phyloP scores from a whole-genome alignment of 2,797 vertebrate species.

The Phoxinus dragarum region DNA sequence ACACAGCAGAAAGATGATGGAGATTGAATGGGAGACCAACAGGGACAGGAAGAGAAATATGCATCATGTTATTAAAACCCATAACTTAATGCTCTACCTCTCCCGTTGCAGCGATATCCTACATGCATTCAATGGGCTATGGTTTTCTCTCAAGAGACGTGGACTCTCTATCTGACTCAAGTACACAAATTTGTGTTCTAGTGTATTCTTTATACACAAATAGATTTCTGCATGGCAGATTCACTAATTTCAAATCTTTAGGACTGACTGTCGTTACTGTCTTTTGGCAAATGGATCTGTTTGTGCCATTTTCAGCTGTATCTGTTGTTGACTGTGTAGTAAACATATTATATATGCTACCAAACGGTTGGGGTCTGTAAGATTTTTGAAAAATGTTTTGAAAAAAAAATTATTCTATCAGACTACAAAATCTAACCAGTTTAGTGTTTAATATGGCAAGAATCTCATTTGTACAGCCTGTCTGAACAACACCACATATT shows the following conservation, averaged over 20 bases:
- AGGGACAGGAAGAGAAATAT: slow-evolving; percentile 2
- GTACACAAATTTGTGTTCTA: not conserved
- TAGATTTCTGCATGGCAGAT: slow-evolving; percentile 1
- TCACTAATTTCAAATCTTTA: not conserved
- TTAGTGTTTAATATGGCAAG: too few species aligned
- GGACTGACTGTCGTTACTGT: not conserved
- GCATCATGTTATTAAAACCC: slow-evolving; percentile 14
- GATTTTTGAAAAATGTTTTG: not conserved
- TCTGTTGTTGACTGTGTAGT: not conserved
- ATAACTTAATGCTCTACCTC: slow-evolving; percentile 23
- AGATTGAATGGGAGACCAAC: not conserved
- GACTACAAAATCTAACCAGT: too few species aligned
- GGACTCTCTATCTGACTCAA: not conserved
- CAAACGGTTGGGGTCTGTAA: not conserved
- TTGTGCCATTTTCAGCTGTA: not conserved
- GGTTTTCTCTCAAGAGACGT: not conserved
- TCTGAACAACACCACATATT: too few species aligned
- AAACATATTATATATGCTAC: not conserved
- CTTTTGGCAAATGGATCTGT: not conserved
- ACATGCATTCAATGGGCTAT: not conserved
- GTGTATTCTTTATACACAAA: not conserved
- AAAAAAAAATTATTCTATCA: not conserved
- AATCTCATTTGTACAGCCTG: too few species aligned
- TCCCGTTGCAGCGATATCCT: not conserved
- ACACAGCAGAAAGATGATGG: slow-evolving; percentile 40